Evolutionary conservation across 2,888 invertebrate species (phyloP).

Genomic region (Drosophila algonquin): DNA sequence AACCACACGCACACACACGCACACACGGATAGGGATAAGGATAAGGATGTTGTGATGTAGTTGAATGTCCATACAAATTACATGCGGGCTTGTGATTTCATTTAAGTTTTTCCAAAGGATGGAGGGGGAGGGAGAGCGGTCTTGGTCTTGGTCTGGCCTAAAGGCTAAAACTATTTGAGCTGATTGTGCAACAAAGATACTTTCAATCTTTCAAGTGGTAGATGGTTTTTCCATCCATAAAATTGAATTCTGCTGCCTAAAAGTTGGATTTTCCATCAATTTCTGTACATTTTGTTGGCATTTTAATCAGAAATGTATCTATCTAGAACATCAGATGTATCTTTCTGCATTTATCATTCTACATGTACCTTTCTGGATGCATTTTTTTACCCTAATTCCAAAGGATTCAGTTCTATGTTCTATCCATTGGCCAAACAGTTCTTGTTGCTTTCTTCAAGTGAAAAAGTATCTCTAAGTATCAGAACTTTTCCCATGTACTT

Average conservation of each 20-base stretch:
- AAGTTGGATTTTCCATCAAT: background rate
- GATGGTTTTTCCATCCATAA: background rate
- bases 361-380: too few species aligned
- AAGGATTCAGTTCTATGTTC: background rate
- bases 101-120: background rate
- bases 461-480: too few species aligned
- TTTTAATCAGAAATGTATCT: background rate
- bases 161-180: background rate
- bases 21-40: background rate
- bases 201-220: background rate
- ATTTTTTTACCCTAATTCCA: too few species aligned
- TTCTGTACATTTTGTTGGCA: background rate
- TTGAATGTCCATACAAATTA: slow-evolving; percentile 1
- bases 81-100: slow-evolving; percentile 6
- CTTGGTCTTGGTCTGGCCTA: background rate
- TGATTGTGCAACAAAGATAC: background rate
- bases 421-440: too few species aligned
- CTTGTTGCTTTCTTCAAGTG: too few species aligned
- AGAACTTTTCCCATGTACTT: too few species aligned
- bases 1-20: background rate
- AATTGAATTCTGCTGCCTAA: background rate
- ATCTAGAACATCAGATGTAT: background rate
- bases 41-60: background rate
- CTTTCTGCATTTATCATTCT: too few species aligned
- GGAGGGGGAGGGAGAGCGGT: too few species aligned